Evolutionary conservation across 2,797 vertebrate genomes (phyloP).

Genomic region (Rhinoraja longicauda): DNA sequence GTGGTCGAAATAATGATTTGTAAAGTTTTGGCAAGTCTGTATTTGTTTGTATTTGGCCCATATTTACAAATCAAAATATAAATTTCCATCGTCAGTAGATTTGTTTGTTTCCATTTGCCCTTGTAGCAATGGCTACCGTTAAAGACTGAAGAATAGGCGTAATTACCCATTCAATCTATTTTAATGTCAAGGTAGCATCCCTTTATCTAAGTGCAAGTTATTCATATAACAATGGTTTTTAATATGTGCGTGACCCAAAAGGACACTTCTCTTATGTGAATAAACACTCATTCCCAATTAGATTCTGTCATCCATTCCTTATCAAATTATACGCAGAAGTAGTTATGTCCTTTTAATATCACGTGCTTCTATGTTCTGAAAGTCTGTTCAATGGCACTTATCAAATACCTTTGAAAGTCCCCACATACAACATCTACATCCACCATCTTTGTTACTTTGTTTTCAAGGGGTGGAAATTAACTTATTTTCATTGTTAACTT

Average conservation of each 20-base stretch:
- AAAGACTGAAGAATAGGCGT: not conserved
- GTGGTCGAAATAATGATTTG: not conserved
- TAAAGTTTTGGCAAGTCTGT: not conserved
- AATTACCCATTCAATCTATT: not conserved
- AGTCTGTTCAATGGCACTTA: not conserved
- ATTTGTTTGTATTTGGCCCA: not conserved
- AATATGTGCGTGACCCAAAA: not conserved
- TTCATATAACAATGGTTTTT: not conserved
- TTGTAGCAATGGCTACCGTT: not conserved
- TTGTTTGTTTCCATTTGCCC: not conserved
- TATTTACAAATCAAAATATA: not conserved
- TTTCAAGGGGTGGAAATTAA: too few relatives aligned
- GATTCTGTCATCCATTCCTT: not conserved
- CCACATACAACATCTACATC: not conserved
- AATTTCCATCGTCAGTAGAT: too few relatives aligned
- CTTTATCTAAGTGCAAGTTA: not conserved
- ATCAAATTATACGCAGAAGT: not conserved
- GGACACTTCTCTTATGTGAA: not conserved
- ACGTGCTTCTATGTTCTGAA: not conserved
- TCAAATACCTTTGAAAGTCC: not conserved
- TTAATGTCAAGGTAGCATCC: not conserved
- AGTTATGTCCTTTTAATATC: not conserved
- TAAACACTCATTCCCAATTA: not conserved
- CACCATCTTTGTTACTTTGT: not conserved
- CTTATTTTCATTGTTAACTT: too few relatives aligned